Percentiles rank a stretch among this genome's conserved stretches.
phyloP scores from a whole-genome alignment of 2,113 vertebrate species.

The Centrocercus urophasianus region DNA sequence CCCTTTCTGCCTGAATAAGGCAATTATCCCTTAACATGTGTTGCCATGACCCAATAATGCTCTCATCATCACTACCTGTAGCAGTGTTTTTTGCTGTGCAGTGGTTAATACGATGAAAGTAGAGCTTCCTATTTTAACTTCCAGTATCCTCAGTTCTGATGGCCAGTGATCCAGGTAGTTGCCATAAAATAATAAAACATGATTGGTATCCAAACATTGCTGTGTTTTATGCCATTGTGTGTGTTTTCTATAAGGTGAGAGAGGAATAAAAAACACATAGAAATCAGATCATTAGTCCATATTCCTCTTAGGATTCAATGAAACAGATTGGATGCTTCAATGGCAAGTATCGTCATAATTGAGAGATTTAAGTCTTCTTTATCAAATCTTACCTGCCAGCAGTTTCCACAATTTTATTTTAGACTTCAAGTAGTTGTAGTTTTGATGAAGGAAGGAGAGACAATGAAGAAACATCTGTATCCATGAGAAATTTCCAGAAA shows the following conservation, averaged over 20 bases:
- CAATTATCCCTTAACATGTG: neutral
- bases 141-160: neutral
- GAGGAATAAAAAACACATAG: accelerated
- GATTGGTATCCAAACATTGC: accelerated
- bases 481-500: neutral
- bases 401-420: neutral
- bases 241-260: neutral
- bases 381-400: neutral
- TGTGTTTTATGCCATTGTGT: neutral
- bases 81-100: neutral
- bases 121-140: neutral
- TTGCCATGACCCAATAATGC: neutral
- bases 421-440: neutral
- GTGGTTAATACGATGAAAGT: neutral
- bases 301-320: neutral
- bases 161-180: neutral
- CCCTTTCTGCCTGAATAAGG: neutral
- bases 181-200: neutral
- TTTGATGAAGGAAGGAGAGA: neutral
- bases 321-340: neutral
- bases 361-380: neutral
- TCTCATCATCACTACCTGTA: neutral
- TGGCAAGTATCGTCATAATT: neutral
- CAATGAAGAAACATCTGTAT: neutral
- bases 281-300: neutral